Conservation (phyloP, 2,113 vertebrate species). For the Romanogobio albipinnatus region DNA sequence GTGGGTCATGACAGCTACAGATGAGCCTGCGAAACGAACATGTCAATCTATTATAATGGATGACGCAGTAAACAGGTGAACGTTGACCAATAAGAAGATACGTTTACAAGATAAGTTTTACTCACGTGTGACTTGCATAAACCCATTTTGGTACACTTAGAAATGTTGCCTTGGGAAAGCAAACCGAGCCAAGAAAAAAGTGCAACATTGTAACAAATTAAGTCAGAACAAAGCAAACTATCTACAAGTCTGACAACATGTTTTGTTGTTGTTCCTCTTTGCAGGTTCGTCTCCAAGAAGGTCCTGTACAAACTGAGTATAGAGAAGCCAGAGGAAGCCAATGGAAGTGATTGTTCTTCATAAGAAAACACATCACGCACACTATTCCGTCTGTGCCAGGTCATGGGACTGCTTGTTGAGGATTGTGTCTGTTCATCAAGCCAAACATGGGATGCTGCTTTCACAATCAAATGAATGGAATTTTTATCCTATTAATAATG, state of each 20-base stretch:
- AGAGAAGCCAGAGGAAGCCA: slow-evolving; percentile 83
- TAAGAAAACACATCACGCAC: neutral
- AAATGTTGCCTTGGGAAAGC: no score
- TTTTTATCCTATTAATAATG: neutral
- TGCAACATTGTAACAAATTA: no score
- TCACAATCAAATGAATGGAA: neutral
- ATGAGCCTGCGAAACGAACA: no score
- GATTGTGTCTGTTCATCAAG: neutral
- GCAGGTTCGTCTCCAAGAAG: slow-evolving; percentile 95
- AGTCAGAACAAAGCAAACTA: no score
- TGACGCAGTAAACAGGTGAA: no score
- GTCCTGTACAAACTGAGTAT: slow-evolving; percentile 88
- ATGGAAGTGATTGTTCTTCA: slow-evolving; percentile 82
- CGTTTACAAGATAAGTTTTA: no score
- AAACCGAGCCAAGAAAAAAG: no score
- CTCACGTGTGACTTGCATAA: no score
- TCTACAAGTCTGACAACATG: neutral
- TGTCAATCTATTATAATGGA: no score
- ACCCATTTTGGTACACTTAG: no score
- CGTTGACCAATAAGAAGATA: no score
- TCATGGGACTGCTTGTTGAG: neutral
- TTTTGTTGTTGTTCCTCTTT: slow-evolving; percentile 2
- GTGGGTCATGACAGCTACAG: no score
- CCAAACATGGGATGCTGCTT: neutral
- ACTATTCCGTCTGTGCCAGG: neutral